Base-by-base conservation (phyloP, 1,140 invertebrate species). In the Armadillidium nasatum region DNA sequence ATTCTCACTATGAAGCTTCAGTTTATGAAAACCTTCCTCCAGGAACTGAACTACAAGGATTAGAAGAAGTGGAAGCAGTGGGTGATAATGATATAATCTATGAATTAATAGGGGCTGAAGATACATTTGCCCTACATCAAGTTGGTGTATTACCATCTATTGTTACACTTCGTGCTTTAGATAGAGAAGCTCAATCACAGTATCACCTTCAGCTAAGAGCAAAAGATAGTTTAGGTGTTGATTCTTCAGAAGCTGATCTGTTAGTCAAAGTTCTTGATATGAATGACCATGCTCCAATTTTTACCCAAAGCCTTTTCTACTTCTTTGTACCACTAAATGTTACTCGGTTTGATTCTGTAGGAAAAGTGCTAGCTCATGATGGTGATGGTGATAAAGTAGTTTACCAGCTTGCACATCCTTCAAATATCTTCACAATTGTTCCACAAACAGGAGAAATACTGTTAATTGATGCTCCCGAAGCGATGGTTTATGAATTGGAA, bases 371-470 rank as follows among this genome's bases (percentile, higher is more conserved):
- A 71, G 94, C 94, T 0, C 89, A 87, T 44, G 94, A 96, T 84
- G 91, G 89, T 0, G 94, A 96, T 83, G 93, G 92, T 7, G 94
- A 96, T 85, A 90, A 90, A 77, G 88, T 96, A 6, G 91, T 93
- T 11, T 97, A 95, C 84, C 90, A 90, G 74, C 84, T 95, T 15
- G 87, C 89, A n/a, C 89, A 90, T 0, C 90, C 91, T 1, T 90
- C 91, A 0, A 93, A 89, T 71, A 92, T 93, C 44, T 88, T 93
- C 10, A 91, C 95, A 10, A 91, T 96, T 76, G 92, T 96, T 0
- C 94, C 94, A 0, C 94, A 96, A 86, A 96, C 94, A 0, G 94
- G 94, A 0, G 92, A 95, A 83, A 84, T 97, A 0, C 88, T 96
- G 81, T 83, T 96, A 7, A 90, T 90, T 10, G 91, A 90, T 7